phyloP scores from a whole-genome alignment of 2,113 vertebrate species.

The Poeciliopsis turrubarensis region DNA sequence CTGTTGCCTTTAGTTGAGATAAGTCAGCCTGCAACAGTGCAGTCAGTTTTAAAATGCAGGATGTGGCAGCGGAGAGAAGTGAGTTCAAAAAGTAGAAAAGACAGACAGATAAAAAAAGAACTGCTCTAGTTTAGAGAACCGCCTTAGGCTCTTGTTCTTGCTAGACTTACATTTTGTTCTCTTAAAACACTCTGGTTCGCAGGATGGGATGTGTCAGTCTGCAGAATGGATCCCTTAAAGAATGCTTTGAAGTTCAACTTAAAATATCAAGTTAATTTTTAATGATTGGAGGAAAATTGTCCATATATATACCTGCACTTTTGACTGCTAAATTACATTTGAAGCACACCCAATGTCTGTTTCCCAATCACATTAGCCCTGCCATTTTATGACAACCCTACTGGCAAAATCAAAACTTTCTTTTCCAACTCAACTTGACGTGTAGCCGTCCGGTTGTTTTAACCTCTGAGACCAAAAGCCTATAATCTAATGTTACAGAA shows the following conservation, averaged over 20 bases:
- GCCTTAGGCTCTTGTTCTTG: conserved; percentile 51
- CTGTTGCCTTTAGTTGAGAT: conserved; percentile 11
- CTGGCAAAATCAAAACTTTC: conserved; percentile 18
- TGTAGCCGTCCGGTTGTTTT: conserved; percentile 1
- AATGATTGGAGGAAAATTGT: conserved; percentile 8
- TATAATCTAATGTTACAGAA: conserved; percentile 35
- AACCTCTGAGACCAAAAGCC: not conserved
- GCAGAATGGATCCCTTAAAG: conserved; percentile 24
- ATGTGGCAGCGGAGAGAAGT: conserved; percentile 11
- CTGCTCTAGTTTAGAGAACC: conserved; percentile 48
- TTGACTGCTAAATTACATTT: not conserved
- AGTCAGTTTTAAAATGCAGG: conserved; percentile 36
- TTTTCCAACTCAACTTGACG: conserved; percentile 27
- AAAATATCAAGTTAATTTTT: conserved; percentile 26
- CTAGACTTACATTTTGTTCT: conserved; percentile 50
- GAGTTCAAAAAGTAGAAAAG: conserved; percentile 24
- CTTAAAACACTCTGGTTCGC: conserved; percentile 9
- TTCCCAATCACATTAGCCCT: conserved; percentile 1
- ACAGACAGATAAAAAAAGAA: conserved; percentile 12
- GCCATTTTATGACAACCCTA: not conserved
- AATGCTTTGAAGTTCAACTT: conserved; percentile 31
- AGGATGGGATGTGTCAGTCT: conserved; percentile 32
- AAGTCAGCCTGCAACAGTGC: conserved; percentile 17
- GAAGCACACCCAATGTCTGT: not conserved
- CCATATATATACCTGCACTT: accelerated